phyloP scores from a whole-genome alignment of 2,113 vertebrate species.

The Hippolais icterina region DNA sequence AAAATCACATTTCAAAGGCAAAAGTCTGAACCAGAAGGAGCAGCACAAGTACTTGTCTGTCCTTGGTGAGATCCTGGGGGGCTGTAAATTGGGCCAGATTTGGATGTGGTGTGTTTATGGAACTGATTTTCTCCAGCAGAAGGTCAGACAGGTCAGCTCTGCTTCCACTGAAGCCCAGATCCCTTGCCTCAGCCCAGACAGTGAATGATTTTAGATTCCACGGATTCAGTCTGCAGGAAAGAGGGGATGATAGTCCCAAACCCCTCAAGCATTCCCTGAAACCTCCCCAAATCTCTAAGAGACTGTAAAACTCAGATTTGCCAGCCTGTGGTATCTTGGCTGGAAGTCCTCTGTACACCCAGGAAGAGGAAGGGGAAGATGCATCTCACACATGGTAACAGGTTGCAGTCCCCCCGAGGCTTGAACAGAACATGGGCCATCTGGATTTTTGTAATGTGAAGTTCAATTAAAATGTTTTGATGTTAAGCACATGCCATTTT shows the following conservation, averaged over 20 bases:
- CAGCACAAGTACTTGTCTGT: neutral
- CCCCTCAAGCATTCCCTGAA: neutral
- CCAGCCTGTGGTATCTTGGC: neutral
- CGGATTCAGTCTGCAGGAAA: neutral
- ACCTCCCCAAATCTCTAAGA: neutral
- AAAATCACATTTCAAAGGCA: neutral
- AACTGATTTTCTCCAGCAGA: neutral
- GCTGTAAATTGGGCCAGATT: neutral
- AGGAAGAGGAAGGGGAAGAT: neutral
- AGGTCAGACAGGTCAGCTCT: neutral
- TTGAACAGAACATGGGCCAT: conserved; percentile 32
- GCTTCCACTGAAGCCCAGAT: neutral
- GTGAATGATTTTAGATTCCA: neutral
- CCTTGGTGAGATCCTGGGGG: neutral
- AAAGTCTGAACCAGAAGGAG: neutral
- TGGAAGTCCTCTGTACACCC: neutral
- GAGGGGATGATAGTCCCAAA: neutral
- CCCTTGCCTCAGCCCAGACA: neutral
- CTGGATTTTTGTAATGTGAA: conserved; percentile 23
- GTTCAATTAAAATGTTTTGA: conserved; percentile 57
- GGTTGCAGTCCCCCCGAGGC: conserved; percentile 10
- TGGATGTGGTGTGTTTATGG: neutral
- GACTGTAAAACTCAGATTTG: neutral
- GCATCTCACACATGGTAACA: neutral
- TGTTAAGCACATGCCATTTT: conserved; percentile 16